Evolutionary conservation across 2,113 vertebrate species (phyloP).

Genomic region (Empidonax traillii): DNA sequence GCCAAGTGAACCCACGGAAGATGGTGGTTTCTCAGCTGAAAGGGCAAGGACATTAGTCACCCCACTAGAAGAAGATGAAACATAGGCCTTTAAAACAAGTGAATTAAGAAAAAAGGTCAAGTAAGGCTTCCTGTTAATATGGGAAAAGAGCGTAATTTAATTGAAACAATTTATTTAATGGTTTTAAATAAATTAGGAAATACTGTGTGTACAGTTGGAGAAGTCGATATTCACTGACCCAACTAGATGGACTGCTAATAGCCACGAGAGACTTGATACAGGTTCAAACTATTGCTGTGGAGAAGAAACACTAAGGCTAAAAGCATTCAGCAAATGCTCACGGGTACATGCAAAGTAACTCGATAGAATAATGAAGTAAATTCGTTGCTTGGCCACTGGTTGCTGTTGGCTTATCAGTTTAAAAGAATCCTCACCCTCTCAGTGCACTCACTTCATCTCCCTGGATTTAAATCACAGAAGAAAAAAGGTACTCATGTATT

Average conservation of each 20-base stretch:
- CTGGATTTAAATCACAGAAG: background rate
- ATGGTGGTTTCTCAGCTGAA: background rate
- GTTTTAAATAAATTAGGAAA: background rate
- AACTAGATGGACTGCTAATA: background rate
- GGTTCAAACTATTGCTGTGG: background rate
- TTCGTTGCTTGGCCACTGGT: background rate
- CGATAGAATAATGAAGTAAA: fast-evolving
- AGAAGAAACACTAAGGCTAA: background rate
- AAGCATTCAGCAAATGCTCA: background rate
- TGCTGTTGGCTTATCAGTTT: background rate
- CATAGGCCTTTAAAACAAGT: background rate
- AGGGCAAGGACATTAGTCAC: background rate
- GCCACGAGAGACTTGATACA: background rate
- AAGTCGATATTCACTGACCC: background rate
- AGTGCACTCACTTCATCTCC: background rate
- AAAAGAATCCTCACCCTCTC: background rate
- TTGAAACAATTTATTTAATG: background rate
- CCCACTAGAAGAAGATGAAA: background rate
- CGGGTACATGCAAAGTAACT: background rate
- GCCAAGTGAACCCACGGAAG: background rate
- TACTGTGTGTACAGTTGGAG: background rate
- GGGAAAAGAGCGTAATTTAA: background rate
- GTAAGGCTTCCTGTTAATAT: background rate
- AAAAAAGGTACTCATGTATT: background rate
- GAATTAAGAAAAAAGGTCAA: background rate